Conservation (phyloP, 2,888 invertebrate genomes). For the Conchocele bisecta region DNA sequence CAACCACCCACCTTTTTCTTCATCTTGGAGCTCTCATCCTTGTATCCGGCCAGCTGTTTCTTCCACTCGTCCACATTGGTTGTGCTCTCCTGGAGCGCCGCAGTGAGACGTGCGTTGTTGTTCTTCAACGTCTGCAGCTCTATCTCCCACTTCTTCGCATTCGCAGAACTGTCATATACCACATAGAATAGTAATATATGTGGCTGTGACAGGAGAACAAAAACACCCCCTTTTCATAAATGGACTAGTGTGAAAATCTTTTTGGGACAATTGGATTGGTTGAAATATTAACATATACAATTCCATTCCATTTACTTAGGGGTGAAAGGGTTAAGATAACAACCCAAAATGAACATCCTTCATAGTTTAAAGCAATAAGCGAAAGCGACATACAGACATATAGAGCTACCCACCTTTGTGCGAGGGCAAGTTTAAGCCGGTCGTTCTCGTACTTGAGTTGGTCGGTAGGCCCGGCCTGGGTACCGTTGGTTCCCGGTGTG, state of each 20-base stretch:
- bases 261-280: too few relatives aligned
- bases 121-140: conserved; percentile 97
- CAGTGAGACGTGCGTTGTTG: conserved; percentile 96
- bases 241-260: too few relatives aligned
- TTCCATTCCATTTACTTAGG: too few relatives aligned
- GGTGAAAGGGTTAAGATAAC: too few relatives aligned
- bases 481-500: conserved; percentile 68
- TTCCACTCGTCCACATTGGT: conserved; percentile 99
- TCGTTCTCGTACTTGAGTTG: conserved; percentile 99
- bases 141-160: conserved; percentile 99
- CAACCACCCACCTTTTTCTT: conserved; percentile 82
- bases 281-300: too few relatives aligned
- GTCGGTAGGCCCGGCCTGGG: conserved; percentile 63
- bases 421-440: conserved; percentile 95
- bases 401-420: conserved; percentile 89
- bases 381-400: not conserved
- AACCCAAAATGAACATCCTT: too few relatives aligned
- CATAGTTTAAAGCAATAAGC: too few relatives aligned
- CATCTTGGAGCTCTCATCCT: conserved; percentile 83
- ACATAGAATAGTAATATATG: too few relatives aligned
- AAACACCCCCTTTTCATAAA: too few relatives aligned
- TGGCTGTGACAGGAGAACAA: too few relatives aligned
- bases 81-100: conserved; percentile 96
- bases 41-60: conserved; percentile 91
- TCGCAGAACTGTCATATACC: conserved; percentile 93